Conservation (phyloP, 2,113 vertebrate genomes). For the Zosterops hypoxanthus region DNA sequence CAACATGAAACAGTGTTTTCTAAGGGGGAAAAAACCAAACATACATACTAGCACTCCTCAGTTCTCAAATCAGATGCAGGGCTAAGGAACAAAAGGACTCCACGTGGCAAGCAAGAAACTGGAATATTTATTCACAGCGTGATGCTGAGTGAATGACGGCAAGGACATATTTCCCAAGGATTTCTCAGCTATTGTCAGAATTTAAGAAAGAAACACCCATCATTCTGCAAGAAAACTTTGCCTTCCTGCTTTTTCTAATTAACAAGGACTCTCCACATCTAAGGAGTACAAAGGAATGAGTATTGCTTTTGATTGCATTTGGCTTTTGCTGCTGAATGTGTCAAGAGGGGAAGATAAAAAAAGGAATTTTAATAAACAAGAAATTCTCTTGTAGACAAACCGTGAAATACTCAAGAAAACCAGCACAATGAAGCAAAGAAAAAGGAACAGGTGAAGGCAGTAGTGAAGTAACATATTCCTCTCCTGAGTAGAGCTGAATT, state of each 20-base stretch:
- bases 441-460: background rate
- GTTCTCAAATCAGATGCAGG: background rate
- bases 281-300: background rate
- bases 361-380: background rate
- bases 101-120: background rate
- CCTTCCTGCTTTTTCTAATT: conserved; percentile 36
- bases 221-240: background rate
- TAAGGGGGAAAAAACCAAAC: background rate
- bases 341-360: background rate
- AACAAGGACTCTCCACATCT: background rate
- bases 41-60: background rate
- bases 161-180: conserved; percentile 13
- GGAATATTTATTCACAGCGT: conserved; percentile 6
- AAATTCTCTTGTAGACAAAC: background rate
- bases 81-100: conserved; percentile 7
- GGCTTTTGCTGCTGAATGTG: background rate
- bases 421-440: background rate
- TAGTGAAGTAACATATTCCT: background rate
- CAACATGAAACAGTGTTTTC: background rate
- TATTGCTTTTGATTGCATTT: background rate
- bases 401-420: background rate
- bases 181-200: conserved; percentile 39
- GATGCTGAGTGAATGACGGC: conserved; percentile 16
- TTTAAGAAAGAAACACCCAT: conserved; percentile 25
- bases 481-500: background rate